phyloP scores from a whole-genome alignment of 2,888 invertebrate genomes.

The Coelogynopora nodosa region DNA sequence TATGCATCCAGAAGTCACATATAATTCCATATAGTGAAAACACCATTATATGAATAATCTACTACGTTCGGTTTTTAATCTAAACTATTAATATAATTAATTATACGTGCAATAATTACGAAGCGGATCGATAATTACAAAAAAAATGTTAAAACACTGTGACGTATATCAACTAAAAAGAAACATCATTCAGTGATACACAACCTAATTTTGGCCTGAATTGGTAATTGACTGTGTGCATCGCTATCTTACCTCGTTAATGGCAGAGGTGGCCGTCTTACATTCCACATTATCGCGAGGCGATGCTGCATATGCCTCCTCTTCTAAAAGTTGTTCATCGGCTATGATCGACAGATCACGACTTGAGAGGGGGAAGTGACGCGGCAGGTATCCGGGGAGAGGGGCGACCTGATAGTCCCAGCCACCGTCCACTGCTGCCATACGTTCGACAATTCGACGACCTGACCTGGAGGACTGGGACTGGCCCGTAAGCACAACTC shows the following conservation, averaged over 20 bases:
- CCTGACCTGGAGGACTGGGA: neutral
- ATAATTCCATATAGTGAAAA: no score
- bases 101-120: no score
- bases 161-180: no score
- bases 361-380: neutral
- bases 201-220: no score
- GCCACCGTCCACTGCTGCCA: neutral
- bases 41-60: no score
- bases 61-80: no score
- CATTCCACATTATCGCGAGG: neutral
- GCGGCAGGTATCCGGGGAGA: neutral
- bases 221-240: no score
- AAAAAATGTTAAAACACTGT: no score
- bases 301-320: neutral
- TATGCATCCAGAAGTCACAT: no score
- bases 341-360: neutral
- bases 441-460: neutral
- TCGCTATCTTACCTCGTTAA: slow-evolving; percentile 16
- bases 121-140: no score
- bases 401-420: neutral
- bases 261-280: neutral
- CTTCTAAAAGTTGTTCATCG: neutral
- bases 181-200: no score
- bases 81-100: no score
- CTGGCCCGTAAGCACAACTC: neutral